A percentile compares a stretch with the other conserved stretches of the same genome.
Evolutionary conservation across 2,888 invertebrate species (phyloP).

Genomic region (Rhynchonema sp.): DNA sequence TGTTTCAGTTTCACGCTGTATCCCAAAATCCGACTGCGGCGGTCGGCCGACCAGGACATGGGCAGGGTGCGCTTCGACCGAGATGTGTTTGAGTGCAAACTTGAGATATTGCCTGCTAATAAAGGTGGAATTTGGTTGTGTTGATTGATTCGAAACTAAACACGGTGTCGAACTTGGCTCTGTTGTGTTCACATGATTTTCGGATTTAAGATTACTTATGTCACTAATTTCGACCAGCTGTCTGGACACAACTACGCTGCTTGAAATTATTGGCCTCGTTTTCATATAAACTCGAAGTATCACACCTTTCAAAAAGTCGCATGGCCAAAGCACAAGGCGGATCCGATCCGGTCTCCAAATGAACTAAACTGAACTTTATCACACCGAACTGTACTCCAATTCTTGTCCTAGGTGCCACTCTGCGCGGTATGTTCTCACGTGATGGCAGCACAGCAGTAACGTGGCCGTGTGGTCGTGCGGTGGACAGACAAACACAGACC

Average conservation of each 20-base stretch:
- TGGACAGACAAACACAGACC: conserved; percentile 11
- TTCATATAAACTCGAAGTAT: no score
- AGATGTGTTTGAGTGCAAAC: conserved; percentile 16
- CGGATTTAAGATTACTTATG: conserved; percentile 13
- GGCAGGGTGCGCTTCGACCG: conserved; percentile 11
- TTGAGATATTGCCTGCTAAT: conserved; percentile 9
- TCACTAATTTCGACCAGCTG: no score
- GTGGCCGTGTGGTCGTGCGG: conserved; percentile 22
- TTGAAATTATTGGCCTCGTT: no score
- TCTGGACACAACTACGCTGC: no score
- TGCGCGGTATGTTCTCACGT: conserved; percentile 9
- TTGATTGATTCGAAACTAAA: background rate
- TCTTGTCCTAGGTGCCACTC: conserved; percentile 5
- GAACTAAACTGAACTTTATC: no score
- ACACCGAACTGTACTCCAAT: no score
- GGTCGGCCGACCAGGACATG: background rate
- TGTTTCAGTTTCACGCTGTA: background rate
- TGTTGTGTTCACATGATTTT: conserved; percentile 11
- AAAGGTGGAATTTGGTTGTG: background rate
- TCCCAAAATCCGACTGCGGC: background rate
- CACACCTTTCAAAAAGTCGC: no score
- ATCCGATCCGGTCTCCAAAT: no score
- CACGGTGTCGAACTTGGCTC: background rate
- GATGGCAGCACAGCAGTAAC: background rate
- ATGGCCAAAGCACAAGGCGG: no score